Percentiles rank a stretch among this genome's conserved stretches.
Conservation (phyloP, 1,140 invertebrate genomes). For the Ceratina japonica region DNA sequence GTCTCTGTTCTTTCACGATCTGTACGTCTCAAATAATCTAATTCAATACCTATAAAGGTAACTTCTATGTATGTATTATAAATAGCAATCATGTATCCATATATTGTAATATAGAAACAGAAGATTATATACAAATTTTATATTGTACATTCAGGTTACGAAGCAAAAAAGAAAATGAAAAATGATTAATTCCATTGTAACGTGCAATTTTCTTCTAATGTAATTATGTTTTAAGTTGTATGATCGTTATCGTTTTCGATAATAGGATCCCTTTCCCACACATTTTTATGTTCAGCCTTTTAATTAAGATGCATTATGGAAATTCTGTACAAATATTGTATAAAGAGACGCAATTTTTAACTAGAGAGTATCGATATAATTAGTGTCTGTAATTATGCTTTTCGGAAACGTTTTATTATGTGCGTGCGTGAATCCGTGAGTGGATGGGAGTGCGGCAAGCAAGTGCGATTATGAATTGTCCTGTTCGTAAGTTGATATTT, state of each 20-base stretch:
- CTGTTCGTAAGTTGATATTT: not conserved
- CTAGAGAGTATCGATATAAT: not conserved
- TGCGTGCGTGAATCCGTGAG: too few relatives aligned
- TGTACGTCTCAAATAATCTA: slow-evolving; percentile 12
- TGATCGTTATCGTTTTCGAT: not conserved
- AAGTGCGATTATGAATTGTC: not conserved
- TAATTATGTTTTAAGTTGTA: not conserved
- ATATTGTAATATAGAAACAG: slow-evolving; percentile 51
- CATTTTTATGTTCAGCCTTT: too few relatives aligned
- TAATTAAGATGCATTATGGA: slow-evolving; percentile 1
- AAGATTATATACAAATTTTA: slow-evolving; percentile 44
- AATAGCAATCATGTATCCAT: slow-evolving; percentile 36
- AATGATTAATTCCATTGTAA: slow-evolving; percentile 17
- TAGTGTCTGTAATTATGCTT: slow-evolving; percentile 34
- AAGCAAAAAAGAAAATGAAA: not conserved
- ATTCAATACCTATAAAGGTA: slow-evolving; percentile 28
- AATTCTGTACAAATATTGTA: slow-evolving; percentile 49
- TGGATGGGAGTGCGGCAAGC: too few relatives aligned
- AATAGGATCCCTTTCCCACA: not conserved
- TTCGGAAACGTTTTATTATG: not conserved
- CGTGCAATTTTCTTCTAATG: slow-evolving; percentile 4
- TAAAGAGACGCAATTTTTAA: slow-evolving; percentile 34
- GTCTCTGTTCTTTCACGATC: slow-evolving; percentile 26
- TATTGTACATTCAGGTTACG: slow-evolving; percentile 43
- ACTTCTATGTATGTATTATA: slow-evolving; percentile 42